Base-by-base conservation (phyloP, 1,140 invertebrate species). In the Diploscapter pachys region DNA sequence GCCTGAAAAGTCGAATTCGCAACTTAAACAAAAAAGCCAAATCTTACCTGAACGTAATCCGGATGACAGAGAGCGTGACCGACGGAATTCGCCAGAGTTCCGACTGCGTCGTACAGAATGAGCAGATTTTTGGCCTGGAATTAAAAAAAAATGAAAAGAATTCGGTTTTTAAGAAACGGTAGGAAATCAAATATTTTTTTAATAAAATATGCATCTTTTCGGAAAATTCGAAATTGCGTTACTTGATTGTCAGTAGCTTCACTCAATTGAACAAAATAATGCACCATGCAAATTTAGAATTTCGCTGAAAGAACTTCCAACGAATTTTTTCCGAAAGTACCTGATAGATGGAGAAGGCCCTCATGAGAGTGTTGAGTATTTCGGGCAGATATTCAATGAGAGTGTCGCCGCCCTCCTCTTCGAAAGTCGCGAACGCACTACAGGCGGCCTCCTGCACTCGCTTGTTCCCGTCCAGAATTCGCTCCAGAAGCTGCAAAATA, bases 391-490 rank as follows among this genome's bases (percentile, higher is more conserved):
- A 99, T 49, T 96, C 96, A 51, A 98, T 95, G 31, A 99, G 88
- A 87, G 98, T 95, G 5, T 93, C 96, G 84, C 95, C 96, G 0
- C 96, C 96, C 87, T 99, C 96, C 85, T 99, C 97, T 85, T 99
- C 96, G 2, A 99, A 88, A 0, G 96, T 99, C 0, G 97, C 96
- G 88, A 99, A 99, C 0, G 96, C 96, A 4, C 95, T 98, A 86
- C 97, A 99, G 0, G 96, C 97, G 0, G 96, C 96, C 88, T 99
- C 96, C 87, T 99, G 96, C 0, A 99, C 97, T 63, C 95, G 89
- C 86, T 99, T 99, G 87, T 99, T 99, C 52, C 92, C 91, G 88
- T 99, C 96, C 52, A 99, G 87, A 51, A 99, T 93, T 82, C 95
- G 89, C 86, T 96, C 96, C 71, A 99, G 86, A 57, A 93, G 83